phyloP scores from a whole-genome alignment of 1,140 invertebrate genomes.

The Acromyrmex charruanus region DNA sequence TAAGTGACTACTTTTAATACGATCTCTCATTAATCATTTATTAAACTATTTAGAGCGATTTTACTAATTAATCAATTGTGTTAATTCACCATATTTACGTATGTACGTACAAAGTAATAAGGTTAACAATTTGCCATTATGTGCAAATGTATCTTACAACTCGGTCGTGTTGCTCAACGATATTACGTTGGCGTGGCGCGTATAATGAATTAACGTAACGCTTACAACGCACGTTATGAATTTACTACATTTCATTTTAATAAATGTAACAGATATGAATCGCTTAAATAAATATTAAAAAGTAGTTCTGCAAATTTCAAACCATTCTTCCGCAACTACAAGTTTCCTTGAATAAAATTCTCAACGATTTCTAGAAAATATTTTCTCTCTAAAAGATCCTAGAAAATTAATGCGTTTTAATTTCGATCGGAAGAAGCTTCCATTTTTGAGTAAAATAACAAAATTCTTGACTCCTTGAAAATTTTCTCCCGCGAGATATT shows the following conservation, averaged over 20 bases:
- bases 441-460: not conserved
- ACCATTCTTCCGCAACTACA: not conserved
- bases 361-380: not conserved
- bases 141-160: slow-evolving; percentile 27
- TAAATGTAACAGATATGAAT: slow-evolving; percentile 1
- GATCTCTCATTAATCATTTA: slow-evolving; percentile 1
- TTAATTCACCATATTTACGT: slow-evolving; percentile 13
- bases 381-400: not conserved
- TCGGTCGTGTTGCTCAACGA: slow-evolving; percentile 24
- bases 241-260: slow-evolving; percentile 11
- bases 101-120: not conserved
- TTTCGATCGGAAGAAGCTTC: not conserved
- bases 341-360: not conserved
- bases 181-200: slow-evolving; percentile 11
- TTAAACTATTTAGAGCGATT: slow-evolving; percentile 5
- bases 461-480: not conserved
- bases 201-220: slow-evolving; percentile 22
- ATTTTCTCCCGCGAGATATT: not conserved
- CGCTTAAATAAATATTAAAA: slow-evolving; percentile 4
- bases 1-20: not conserved
- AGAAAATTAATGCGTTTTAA: not conserved
- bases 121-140: slow-evolving; percentile 30
- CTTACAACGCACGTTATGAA: slow-evolving; percentile 1
- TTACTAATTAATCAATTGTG: not conserved
- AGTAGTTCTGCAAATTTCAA: not conserved